A percentile compares a stretch with the other conserved stretches of the same genome.
Evolutionary conservation across 53 echinoderm and acorn worm species (phyloP).

Genomic region (Astropecten irregularis): DNA sequence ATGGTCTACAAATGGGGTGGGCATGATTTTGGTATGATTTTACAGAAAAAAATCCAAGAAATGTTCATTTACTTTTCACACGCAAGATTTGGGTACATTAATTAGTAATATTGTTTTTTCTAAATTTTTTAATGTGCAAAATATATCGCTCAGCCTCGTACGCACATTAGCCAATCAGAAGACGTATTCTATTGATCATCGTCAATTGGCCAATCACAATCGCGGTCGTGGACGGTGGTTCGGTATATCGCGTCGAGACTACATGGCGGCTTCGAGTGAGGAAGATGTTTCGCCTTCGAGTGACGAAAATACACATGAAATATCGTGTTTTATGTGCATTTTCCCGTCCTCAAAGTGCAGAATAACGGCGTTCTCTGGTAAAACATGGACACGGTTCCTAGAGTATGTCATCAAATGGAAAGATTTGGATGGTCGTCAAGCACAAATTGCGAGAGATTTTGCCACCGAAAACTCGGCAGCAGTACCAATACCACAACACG

Average conservation of each 20-base stretch:
- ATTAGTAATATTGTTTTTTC: neutral
- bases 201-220: neutral
- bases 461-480: neutral
- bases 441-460: conserved; percentile 14
- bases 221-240: too few species aligned
- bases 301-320: neutral
- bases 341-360: neutral
- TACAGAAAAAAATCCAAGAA: neutral
- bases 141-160: neutral
- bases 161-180: conserved; percentile 12
- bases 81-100: neutral
- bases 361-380: neutral
- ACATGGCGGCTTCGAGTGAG: neutral
- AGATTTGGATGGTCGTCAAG: conserved; percentile 2
- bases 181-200: neutral
- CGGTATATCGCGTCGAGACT: neutral
- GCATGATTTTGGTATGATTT: neutral
- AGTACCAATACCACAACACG: conserved; percentile 4
- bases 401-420: neutral
- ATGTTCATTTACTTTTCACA: neutral
- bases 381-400: conserved; percentile 20
- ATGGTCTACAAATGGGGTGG: neutral
- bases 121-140: neutral
- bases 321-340: conserved; percentile 10
- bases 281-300: neutral